Evolutionary conservation across 2,797 vertebrate species (phyloP), one percentile per base, ranked within the genome.

Genomic region (Apogon talboti): DNA sequence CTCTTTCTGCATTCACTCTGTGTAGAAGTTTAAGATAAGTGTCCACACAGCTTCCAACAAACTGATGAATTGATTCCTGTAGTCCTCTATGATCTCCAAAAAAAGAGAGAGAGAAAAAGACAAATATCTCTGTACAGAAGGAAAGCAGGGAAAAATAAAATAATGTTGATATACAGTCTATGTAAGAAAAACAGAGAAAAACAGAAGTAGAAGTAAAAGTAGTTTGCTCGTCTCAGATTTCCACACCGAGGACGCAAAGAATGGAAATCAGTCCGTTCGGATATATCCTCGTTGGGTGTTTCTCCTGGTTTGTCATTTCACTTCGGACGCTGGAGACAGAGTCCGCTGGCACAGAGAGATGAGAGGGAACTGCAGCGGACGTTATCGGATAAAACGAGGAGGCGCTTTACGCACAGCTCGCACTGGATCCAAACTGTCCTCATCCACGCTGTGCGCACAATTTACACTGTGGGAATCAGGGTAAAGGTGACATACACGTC

Each of bases 351-450:
- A 4, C 33, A 33, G 45, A 15, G 28, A 53, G 74, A 49, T 13
- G 65, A 6, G 40, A 35, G 59, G 37, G 19, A 50, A 21, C 60
- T 53, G 76, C 59, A 11, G 63, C 52, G 52, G 60, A 76, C 50
- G 59, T 43, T 37, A 38, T 35, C 47, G 47, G 77, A 60, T 44
- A 2, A 28, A 48, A 28, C 28, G 68, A 60, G 51, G 33, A 73
- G 65, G 78, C 74, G 79, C 77, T 15, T 63, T 71, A 74, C 63
- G 72, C 82, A 18, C 59, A 49, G 66, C 58, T 37, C 46, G 24
- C 41, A 11, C 21, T 44, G 41, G 24, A 57, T 64, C 44, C 43
- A 43, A 28, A 24, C 9, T 41, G 16, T 14, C 57, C 38, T 5
- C 14, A 33, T 11, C 21, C 51, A 6, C 11, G 14, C 54, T 45